These are phyloP conservation scores for Anguilla anguilla DNA, from an alignment of 2,797 vertebrate genomes.

Conservation along the genomic window DNA sequence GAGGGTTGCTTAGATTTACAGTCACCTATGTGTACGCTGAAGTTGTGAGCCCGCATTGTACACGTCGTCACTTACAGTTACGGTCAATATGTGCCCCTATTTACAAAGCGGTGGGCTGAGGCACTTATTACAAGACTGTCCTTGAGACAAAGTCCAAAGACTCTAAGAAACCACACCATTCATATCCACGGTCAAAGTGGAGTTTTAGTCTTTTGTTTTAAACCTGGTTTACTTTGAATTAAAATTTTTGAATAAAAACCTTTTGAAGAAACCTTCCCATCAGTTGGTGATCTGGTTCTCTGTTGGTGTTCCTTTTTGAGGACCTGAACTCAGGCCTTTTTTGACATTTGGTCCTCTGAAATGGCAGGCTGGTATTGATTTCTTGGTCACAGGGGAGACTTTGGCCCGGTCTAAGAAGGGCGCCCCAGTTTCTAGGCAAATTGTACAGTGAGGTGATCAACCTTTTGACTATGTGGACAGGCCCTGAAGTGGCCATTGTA, in stretches of 20 bases:
- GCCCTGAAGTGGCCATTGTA: not conserved
- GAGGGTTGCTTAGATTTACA: not conserved
- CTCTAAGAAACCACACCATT: not conserved
- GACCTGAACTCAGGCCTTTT: too few relatives aligned
- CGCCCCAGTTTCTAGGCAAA: not conserved
- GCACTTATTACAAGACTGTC: slow-evolving; percentile 26
- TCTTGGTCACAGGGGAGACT: not conserved
- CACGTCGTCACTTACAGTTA: not conserved
- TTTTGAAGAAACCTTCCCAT: not conserved
- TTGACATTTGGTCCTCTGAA: not conserved
- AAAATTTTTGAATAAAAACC: not conserved
- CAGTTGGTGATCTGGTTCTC: not conserved
- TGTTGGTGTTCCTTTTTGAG: too few relatives aligned
- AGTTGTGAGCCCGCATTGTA: not conserved
- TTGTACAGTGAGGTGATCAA: not conserved
- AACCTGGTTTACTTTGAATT: not conserved
- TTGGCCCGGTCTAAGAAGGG: not conserved
- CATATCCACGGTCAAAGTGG: not conserved
- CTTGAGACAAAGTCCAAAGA: slow-evolving; percentile 34
- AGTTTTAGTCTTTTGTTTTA: not conserved
- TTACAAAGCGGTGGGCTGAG: not conserved
- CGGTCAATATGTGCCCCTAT: not conserved
- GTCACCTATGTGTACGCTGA: not conserved
- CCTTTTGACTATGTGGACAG: not conserved
- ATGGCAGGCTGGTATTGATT: not conserved